phyloP scores from a whole-genome alignment of 2,888 invertebrate species.

The Phortica okadai region DNA sequence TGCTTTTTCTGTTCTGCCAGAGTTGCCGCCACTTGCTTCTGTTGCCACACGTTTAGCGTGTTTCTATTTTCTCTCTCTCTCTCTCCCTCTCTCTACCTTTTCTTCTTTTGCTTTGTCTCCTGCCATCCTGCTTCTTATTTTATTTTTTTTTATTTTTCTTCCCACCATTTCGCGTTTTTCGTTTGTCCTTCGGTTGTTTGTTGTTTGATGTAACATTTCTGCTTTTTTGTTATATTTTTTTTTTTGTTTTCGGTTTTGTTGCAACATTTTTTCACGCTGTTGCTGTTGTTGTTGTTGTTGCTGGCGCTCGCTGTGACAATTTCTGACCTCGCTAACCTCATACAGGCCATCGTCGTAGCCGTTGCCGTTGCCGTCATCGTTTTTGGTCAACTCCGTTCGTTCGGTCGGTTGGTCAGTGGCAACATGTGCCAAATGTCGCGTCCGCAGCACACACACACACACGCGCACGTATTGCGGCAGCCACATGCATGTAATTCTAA shows the following conservation, averaged over 20 bases:
- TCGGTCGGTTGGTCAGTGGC: neutral
- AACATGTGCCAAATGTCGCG: constrained; percentile 15
- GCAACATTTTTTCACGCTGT: neutral
- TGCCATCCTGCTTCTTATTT: neutral
- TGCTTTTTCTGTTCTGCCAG: neutral
- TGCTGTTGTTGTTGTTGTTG: neutral
- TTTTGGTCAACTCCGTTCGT: neutral
- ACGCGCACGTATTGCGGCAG: neutral
- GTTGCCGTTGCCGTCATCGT: neutral
- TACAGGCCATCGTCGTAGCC: neutral
- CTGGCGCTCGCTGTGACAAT: constrained; percentile 12
- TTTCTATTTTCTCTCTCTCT: too few relatives aligned
- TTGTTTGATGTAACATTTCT: neutral
- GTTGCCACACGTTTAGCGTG: neutral
- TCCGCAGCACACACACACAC: neutral
- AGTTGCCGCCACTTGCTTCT: neutral
- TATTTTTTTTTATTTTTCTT: neutral
- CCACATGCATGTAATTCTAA: constrained; percentile 2
- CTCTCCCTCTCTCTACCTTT: too few relatives aligned
- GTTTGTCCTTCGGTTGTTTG: neutral
- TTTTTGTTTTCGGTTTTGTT: neutral
- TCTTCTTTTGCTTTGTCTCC: neutral
- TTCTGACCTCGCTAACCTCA: neutral
- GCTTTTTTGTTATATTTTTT: neutral
- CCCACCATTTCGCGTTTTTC: neutral